Evolutionary conservation across 37 sponge, comb jelly and placozoan species (phyloP).

Genomic region (Oopsacas minuta): DNA sequence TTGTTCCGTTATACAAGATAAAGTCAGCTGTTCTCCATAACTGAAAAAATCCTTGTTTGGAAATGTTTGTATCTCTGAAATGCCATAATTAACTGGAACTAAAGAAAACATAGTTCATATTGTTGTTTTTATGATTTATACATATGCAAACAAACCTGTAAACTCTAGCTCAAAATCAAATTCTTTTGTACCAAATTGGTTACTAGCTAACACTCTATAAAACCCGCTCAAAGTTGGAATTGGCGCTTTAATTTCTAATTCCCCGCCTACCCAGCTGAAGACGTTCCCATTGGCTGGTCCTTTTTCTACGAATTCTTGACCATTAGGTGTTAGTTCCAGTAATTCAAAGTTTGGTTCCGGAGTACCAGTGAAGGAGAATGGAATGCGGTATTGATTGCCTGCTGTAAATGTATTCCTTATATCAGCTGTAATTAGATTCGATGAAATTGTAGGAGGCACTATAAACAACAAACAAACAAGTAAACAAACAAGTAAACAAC

Average conservation of each 20-base stretch:
- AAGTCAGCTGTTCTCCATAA: not conserved
- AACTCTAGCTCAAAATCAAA: not conserved
- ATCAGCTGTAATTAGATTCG: not conserved
- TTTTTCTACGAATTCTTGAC: not conserved
- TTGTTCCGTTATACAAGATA: not conserved
- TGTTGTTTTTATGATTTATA: not conserved
- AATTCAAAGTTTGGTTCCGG: slow-evolving; percentile 1
- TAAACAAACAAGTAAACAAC: not conserved
- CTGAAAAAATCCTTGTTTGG: not conserved
- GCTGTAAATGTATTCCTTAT: not conserved
- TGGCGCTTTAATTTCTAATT: not conserved
- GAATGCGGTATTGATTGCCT: not conserved
- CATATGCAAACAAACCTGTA: not conserved
- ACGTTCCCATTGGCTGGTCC: not conserved
- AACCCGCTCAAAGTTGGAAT: not conserved
- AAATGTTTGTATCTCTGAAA: not conserved
- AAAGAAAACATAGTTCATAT: not conserved
- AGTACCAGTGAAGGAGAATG: not conserved
- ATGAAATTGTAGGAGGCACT: not conserved
- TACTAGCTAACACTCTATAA: not conserved
- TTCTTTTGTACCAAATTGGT: slow-evolving; percentile 4
- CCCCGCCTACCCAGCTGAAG: not conserved
- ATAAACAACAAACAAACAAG: not conserved
- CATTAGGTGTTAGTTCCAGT: not conserved
- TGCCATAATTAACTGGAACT: not conserved